Base-by-base conservation (phyloP, 2,888 invertebrate genomes). In the Junonia oenone region DNA sequence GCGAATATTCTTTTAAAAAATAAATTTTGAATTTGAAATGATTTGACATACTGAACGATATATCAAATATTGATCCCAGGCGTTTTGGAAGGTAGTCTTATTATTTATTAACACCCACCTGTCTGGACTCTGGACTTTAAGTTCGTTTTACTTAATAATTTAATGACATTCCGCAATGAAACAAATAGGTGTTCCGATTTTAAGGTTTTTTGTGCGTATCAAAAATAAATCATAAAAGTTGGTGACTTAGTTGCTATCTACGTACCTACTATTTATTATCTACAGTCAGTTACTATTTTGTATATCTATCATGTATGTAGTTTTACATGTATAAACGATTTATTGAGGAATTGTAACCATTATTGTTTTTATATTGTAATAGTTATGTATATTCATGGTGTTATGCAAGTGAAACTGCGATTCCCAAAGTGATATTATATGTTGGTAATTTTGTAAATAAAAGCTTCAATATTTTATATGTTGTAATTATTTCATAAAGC, bases 371-470 rank as follows among this genome's bases (percentile, higher is more conserved):
- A 40, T 40, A 75, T 37, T 15, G 77, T 78, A 75, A 76, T 81
- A 82, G 75, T 75, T 80, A 81, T 76, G 75, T 82, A 82, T 83
- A 80, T 83, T 83, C 79, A 83, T 76, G 69, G 83, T 81, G 84
- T 85, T 87, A 87, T 84, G 83, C 85, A 85, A 86, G 81, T 87
- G 76, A 84, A 86, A 87, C 84, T 87, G 88, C 87, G 79, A 86
- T 85, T 86, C 86, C 88, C 85, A 89, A 90, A 87, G 89, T 89
- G 89, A 89, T 90, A 90, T 78, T 84, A 85, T 86, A 88, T 83
- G 88, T 89, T 90, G 85, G 78, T 88, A 88, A 88, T 89, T 89
- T 90, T 90, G 88, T 88, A 90, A 89, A 90, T 90, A 90, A 90
- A 90, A 86, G 90, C 90, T 90, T 90, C 89, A 78, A 88, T 84